Evolutionary conservation across 2,113 vertebrate species (phyloP), one percentile per base, ranked within the genome.

Genomic region (Motacilla tschutschensis): DNA sequence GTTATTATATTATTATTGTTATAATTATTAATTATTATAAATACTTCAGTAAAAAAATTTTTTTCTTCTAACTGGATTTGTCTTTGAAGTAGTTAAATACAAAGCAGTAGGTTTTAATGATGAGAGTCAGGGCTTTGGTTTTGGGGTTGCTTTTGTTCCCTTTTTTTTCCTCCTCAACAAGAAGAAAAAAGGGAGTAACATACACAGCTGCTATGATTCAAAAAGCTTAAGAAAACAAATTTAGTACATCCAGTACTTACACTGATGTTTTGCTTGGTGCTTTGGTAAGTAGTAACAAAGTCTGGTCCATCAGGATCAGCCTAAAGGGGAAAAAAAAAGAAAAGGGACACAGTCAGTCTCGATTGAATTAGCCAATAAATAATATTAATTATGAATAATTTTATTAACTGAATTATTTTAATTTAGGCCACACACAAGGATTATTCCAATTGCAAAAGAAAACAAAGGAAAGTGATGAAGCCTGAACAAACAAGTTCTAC

Each of bases 261-360:
- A 63, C 94, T 97, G 25, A 99, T 93, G 77, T 88, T 97, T 91
- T 99, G 98, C 80, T 98, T 98, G 0, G 97, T 99, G 90, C 96
- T 98, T 58, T 96, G 95, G 90, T 98, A 97, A 82, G 88, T 25
- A 6, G 96, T 96, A 76, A 96, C 95, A 97, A 99, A 99, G 85
- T 97, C 96, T 12, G 98, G 98, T 38, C 97, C 98, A 41, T 96
- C 96, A 77, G 94, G 94, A 92, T 99, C 97, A 48, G 99, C 98
- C 99, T 99, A 92, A 69, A 54, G 73, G 87, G 51, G 14, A 5
- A 16, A 22, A 50, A 82, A 33, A 35, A 81, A 46, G 0, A 75
- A 50, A 64, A 38, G 19, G 10, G 4, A 40, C 36, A 55, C 0
- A 4, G 14, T 74, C 70, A 58, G 8, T 28, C 20, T 48, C 33